Evolutionary conservation across 2,888 invertebrate species (phyloP), one percentile per base, ranked within the genome.

Genomic region (Xylophagus ater): DNA sequence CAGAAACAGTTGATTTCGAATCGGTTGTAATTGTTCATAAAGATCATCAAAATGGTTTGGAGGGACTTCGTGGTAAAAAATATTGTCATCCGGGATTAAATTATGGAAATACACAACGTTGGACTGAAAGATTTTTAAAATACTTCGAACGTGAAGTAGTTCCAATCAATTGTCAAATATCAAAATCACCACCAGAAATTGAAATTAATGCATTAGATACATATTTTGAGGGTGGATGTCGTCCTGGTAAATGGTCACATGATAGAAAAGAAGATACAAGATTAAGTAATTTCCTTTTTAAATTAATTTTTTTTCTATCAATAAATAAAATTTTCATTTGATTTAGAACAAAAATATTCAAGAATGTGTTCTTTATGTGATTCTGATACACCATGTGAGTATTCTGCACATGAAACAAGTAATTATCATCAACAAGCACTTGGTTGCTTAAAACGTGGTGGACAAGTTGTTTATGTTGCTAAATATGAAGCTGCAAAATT

Each of bases 141-240:
- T 64, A 70, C 42, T 71, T 81, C 45, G 80, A 80, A 51, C 56
- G 64, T 23, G 48, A 52, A 35, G 50, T 56, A 9, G 47, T 56
- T 6, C 46, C 42, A 28, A 35, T 47, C 17, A 49, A 53, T 37
- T 49, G 49, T 32, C 20, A 19, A 4, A 64, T 65, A 17, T 51
- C 51, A 12, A 61, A 58, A 43, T 69, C 73, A 0, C 60, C 72
- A 7, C 68, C 70, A 1, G 73, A 78, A 54, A 57, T 80, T 48
- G 78, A 82, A 46, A 67, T 78, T 15, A 66, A 70, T 28, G 70
- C 72, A 3, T 65, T 83, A 1, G 68, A 66, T 34, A 53, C 58
- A 2, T 81, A 77, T 67, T 85, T 86, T 66, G 69, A 71, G 1
- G 64, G 68, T 1, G 77, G 76, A 43, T 87, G 86, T 61, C 69